Evolutionary conservation across 2,113 vertebrate species (phyloP), one percentile per base, ranked within the genome.

Genomic region (Circaetus gallicus): DNA sequence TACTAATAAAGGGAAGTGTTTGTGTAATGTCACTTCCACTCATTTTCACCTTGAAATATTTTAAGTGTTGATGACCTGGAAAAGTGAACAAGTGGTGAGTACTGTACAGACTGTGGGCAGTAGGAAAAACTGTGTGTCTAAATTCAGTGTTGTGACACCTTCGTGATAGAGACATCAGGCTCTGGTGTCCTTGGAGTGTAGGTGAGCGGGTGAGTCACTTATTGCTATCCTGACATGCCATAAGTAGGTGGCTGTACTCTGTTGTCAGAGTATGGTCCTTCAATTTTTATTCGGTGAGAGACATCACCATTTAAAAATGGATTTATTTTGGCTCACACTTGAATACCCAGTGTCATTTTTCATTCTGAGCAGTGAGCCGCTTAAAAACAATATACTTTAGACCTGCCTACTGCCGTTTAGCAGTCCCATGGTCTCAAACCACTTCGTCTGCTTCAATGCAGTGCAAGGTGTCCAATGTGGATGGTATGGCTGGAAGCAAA

Each of bases 31-130:
- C 67, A 66, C 45, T 91, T 89, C 86, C 59, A 81, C 84, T 95
- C 67, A 12, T 94, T 96, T 97, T 96, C 87, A 96, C 91, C 84
- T 95, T 95, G 91, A 87, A 67, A 42, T 95, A 84, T 83, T 95
- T 95, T 88, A 90, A 42, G 71, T 43, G 71, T 78, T 96, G 87
- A 80, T 91, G 95, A 95, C 89, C 89, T 89, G 96, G 78, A 96
- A 97, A 94, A 96, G 53, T 80, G 94, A 94, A 77, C 89, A 90
- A 91, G 55, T 1, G 0, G 63, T 87, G 42, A 91, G 50, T 59
- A 72, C 58, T 42, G 32, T 86, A 47, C 73, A 82, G 91, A 85
- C 78, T 90, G 95, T 95, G 89, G 96, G 92, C 89, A 91, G 87
- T 28, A 93, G 78, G 62, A 96, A 95, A 95, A 94, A 83, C 42